Percentiles rank a stretch among this genome's conserved stretches.
phyloP scores from a whole-genome alignment of 2,113 vertebrate species.

The Xyliphius kryptos region DNA sequence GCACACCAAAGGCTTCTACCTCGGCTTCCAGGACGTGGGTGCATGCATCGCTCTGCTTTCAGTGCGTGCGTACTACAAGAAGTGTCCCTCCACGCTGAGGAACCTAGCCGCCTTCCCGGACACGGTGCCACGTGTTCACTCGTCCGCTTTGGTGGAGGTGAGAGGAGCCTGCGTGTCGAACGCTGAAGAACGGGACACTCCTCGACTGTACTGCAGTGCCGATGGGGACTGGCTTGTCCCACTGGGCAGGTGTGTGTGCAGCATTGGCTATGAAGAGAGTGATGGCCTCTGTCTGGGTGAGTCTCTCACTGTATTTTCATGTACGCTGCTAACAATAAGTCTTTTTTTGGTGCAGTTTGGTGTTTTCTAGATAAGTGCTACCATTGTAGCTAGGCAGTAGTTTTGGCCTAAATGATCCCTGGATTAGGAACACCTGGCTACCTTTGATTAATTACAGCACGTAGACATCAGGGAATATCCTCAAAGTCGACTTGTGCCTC shows the following conservation, averaged over 20 bases:
- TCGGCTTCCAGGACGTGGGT: conserved; percentile 95
- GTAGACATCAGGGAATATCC: too few species aligned
- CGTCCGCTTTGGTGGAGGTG: conserved; percentile 93
- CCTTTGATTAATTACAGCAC: too few species aligned
- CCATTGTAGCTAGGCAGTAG: too few species aligned
- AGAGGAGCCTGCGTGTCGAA: conserved; percentile 89
- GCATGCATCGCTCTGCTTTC: conserved; percentile 94
- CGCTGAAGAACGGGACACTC: conserved; percentile 88
- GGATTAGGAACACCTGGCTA: too few species aligned
- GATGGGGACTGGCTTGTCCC: conserved; percentile 98
- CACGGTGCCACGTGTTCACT: conserved; percentile 88
- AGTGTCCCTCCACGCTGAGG: conserved; percentile 85
- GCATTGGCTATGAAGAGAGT: conserved; percentile 82
- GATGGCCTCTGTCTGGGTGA: conserved; percentile 89
- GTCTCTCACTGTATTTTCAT: conserved; percentile 42
- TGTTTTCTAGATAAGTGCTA: too few species aligned
- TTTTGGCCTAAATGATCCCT: too few species aligned
- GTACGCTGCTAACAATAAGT: too few species aligned
- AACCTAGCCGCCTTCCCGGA: conserved; percentile 92
- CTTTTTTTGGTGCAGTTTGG: too few species aligned
- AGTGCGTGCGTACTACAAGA: conserved; percentile 92
- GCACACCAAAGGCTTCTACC: conserved; percentile 85
- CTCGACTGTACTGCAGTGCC: conserved; percentile 91
- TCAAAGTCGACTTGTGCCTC: too few species aligned
- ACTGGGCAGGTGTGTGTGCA: conserved; percentile 90